These are phyloP conservation scores for Phyto melanocephala DNA, from an alignment of 2,888 invertebrate genomes.

Conservation along the genomic window DNA sequence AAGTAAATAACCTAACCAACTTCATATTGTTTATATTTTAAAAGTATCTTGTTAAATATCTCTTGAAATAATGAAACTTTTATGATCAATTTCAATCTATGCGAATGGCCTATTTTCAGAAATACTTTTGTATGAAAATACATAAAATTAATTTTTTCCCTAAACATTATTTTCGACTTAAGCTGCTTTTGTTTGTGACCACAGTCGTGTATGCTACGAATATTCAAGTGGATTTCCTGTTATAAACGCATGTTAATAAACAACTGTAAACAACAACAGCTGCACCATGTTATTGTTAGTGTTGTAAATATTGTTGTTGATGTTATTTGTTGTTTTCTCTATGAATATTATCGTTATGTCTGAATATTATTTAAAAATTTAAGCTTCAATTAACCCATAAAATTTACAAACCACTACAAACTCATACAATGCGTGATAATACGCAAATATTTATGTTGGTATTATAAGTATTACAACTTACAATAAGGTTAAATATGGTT, in stretches of 20 bases:
- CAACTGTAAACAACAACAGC: slow-evolving; percentile 52
- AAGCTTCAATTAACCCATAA: slow-evolving; percentile 62
- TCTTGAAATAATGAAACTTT: no score
- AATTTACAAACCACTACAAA: slow-evolving; percentile 50
- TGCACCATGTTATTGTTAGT: slow-evolving; percentile 44
- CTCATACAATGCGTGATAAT: slow-evolving; percentile 53
- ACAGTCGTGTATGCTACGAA: no score
- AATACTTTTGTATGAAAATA: no score
- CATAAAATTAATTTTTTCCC: no score
- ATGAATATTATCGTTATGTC: slow-evolving; percentile 32
- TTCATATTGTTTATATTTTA: no score
- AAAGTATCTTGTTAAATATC: no score
- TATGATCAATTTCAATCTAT: no score
- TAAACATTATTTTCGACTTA: no score
- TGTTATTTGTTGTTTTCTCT: slow-evolving; percentile 21
- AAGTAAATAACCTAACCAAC: no score
- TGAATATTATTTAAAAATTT: slow-evolving; percentile 51
- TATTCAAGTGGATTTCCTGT: slow-evolving; percentile 31
- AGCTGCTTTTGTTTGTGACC: no score
- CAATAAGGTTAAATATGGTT: slow-evolving; percentile 18
- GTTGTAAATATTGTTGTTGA: slow-evolving; percentile 25
- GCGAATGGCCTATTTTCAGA: no score
- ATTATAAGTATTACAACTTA: slow-evolving; percentile 8
- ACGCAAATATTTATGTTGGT: slow-evolving; percentile 56
- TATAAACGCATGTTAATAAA: slow-evolving; percentile 40